Base-by-base conservation (phyloP, 1,140 invertebrate species). In the Lysiphlebus fabarum region DNA sequence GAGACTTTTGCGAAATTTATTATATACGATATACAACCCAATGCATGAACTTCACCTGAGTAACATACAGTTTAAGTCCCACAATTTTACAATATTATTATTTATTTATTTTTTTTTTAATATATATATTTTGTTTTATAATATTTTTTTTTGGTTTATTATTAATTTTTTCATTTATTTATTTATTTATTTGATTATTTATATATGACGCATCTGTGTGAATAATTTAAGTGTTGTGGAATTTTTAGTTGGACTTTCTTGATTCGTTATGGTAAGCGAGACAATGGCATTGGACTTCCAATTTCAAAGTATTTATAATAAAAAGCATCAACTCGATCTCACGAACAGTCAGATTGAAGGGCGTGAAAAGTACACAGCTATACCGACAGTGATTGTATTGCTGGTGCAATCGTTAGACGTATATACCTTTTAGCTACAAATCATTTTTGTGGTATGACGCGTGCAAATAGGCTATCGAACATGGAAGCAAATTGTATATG, bases 341-440 rank as follows among this genome's bases (percentile, higher is more conserved):
- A 49, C 12, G 47, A 56, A 65, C 65, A 70, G 66, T 67, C 67
- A 67, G 67, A 71, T 69, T 71, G 71, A 73, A 65, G 68, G 70
- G 68, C 71, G 70, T 73, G 68, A 71, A 73, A 70, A 53, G 67
- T 59, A 62, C 63, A 48, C 53, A 26, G n/a, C 33, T 53, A 43
- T 40, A 43, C 53, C 17, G 17, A 26, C 17, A 26, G 17, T 26
- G 17, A 4, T 26, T 1, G 17, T 26, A 26, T 26, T 26, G 17
- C 17, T 26, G 17, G 17, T 26, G 26, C 38, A 38, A 54, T n/a
- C 44, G 41, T 41, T 10, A 26, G 36, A 7, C 51, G 37, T 9
- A 36, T 36, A 43, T 54, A 26, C 17, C 17, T 34, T 34, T 58
- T 34, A 56, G 62, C 65, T 66, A 73, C 70, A 74, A 75, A 73